A percentile compares a stretch with the other conserved stretches of the same genome.
These are phyloP conservation scores for Harpalus rubripes DNA, from an alignment of 2,888 invertebrate genomes.

Conservation along the genomic window DNA sequence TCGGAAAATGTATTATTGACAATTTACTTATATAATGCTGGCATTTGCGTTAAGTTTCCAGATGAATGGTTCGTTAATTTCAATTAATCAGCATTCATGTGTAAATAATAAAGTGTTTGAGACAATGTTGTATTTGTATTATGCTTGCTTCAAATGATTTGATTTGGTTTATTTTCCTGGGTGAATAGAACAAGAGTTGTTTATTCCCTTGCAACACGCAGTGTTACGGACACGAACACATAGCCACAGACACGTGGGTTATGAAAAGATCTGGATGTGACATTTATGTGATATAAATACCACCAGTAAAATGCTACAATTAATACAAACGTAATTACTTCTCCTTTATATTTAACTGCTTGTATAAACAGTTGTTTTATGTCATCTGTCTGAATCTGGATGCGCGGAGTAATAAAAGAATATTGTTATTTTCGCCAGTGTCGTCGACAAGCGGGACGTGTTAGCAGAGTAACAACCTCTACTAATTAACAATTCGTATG, in stretches of 20 bases:
- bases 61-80: neutral
- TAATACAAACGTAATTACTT: neutral
- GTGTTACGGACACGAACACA: neutral
- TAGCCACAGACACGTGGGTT: neutral
- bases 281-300: constrained; percentile 17
- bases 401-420: too few relatives aligned
- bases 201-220: neutral
- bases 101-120: constrained; percentile 3
- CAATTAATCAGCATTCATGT: neutral
- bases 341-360: neutral
- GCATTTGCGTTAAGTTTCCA: neutral
- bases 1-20: neutral
- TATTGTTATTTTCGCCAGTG: too few relatives aligned
- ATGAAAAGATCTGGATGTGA: constrained; percentile 9
- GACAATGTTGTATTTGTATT: neutral
- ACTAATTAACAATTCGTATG: too few relatives aligned
- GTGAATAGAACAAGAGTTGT: neutral
- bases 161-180: neutral
- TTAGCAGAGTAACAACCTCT: too few relatives aligned
- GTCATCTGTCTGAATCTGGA: too few relatives aligned
- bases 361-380: neutral
- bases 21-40: neutral
- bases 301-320: constrained; percentile 2
- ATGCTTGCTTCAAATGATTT: neutral
- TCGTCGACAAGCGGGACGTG: too few relatives aligned